Percentiles rank a stretch among this genome's conserved stretches.
Evolutionary conservation across 2,888 invertebrate genomes (phyloP).

Genomic region (Linnaemya tessellans): DNA sequence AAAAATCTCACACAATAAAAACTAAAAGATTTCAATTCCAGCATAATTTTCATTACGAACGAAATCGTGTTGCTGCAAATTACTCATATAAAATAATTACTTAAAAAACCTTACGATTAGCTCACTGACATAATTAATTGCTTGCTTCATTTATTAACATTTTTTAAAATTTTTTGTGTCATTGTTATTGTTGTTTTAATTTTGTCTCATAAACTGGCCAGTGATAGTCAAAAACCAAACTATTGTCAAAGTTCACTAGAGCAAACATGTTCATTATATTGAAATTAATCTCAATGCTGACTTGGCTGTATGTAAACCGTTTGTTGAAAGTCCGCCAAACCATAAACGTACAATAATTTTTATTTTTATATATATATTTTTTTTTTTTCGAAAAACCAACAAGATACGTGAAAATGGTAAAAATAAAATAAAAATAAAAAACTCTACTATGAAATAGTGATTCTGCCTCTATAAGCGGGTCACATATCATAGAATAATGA

Average conservation of each 20-base stretch:
- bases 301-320: constrained; percentile 22
- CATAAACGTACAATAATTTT: not conserved
- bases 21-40: no score
- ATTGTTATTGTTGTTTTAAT: constrained; percentile 1
- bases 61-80: not conserved
- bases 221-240: constrained; percentile 10
- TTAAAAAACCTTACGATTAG: not conserved
- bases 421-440: not conserved
- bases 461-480: constrained; percentile 53
- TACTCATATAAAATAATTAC: not conserved
- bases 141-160: not conserved
- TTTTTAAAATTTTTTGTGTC: constrained; percentile 14
- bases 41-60: not conserved
- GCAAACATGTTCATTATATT: constrained; percentile 39
- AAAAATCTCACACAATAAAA: no score
- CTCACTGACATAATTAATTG: constrained; percentile 16
- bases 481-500: constrained; percentile 51
- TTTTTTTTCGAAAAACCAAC: not conserved
- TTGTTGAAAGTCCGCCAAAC: constrained; percentile 43
- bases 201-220: constrained; percentile 31
- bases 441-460: not conserved
- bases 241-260: constrained; percentile 65
- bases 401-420: not conserved
- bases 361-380: no score
- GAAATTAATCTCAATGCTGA: not conserved